Evolutionary conservation across 2,113 vertebrate genomes (phyloP).

Genomic region (Lagopus leucura): DNA sequence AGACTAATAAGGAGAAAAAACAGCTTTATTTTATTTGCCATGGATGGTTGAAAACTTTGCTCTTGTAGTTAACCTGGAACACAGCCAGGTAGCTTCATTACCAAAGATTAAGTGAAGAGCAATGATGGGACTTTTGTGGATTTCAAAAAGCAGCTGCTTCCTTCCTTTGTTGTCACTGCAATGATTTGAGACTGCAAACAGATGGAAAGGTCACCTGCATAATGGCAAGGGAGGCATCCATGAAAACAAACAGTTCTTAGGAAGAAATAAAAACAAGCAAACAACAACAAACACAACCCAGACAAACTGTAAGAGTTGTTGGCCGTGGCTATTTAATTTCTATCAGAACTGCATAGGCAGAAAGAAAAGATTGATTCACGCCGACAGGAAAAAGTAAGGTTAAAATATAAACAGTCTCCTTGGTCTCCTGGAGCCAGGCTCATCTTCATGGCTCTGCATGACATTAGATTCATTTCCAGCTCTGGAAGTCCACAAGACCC

Average conservation of each 20-base stretch:
- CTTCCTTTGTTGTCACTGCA: neutral
- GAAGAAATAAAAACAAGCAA: neutral
- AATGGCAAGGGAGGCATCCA: neutral
- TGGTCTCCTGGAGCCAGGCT: neutral
- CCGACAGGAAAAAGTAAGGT: neutral
- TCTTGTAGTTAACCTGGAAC: neutral
- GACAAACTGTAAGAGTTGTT: neutral
- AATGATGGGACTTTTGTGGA: neutral
- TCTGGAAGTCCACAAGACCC: neutral
- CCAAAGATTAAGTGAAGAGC: neutral
- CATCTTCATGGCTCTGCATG: neutral
- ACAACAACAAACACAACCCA: neutral
- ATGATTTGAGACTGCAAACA: slow-evolving; percentile 3
- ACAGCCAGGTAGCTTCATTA: neutral
- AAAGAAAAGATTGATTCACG: neutral
- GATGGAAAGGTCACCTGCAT: neutral
- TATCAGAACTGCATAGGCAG: neutral
- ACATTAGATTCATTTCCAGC: neutral
- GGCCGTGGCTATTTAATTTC: neutral
- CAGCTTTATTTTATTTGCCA: neutral
- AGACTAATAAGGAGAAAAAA: neutral
- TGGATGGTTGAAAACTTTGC: neutral
- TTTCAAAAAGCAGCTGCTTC: neutral
- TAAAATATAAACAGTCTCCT: neutral
- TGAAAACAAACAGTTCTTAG: neutral